Evolutionary conservation across 2,888 invertebrate genomes (phyloP).

Genomic region (Lasioglossum vierecki): DNA sequence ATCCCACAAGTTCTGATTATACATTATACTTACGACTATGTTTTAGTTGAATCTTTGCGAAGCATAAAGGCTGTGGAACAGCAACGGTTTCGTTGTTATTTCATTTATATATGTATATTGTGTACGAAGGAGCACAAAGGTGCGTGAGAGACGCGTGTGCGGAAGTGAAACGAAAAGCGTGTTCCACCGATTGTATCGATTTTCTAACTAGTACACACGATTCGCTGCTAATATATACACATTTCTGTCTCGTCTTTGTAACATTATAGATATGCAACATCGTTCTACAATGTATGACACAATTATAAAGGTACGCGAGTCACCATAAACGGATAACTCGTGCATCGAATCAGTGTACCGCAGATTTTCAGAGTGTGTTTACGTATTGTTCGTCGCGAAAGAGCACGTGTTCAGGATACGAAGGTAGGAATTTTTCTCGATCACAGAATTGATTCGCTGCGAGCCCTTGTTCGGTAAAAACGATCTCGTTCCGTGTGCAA

Average conservation of each 20-base stretch:
- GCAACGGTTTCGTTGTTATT: not conserved
- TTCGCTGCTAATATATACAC: conserved; percentile 18
- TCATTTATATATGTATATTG: not conserved
- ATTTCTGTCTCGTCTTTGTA: not conserved
- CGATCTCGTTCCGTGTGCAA: not conserved
- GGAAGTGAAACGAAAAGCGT: conserved; percentile 27
- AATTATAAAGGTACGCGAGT: conserved; percentile 5
- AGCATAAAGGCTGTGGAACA: not conserved
- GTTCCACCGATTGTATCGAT: conserved; percentile 48
- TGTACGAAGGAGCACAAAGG: not conserved
- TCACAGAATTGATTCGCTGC: not conserved
- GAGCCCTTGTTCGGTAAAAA: not conserved
- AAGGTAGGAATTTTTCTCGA: conserved; percentile 13
- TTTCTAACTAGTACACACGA: conserved; percentile 26
- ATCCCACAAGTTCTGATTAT: too few relatives aligned
- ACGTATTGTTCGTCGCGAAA: not conserved
- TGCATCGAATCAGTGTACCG: not conserved
- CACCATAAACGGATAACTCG: not conserved
- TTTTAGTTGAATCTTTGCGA: not conserved
- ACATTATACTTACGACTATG: not conserved
- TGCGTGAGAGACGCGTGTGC: not conserved
- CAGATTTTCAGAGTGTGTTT: conserved; percentile 4
- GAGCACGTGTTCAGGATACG: conserved; percentile 12
- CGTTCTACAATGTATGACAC: not conserved
- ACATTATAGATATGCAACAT: conserved; percentile 23